Base-by-base conservation (phyloP, 2,113 vertebrate genomes). In the Apeltes quadracus region DNA sequence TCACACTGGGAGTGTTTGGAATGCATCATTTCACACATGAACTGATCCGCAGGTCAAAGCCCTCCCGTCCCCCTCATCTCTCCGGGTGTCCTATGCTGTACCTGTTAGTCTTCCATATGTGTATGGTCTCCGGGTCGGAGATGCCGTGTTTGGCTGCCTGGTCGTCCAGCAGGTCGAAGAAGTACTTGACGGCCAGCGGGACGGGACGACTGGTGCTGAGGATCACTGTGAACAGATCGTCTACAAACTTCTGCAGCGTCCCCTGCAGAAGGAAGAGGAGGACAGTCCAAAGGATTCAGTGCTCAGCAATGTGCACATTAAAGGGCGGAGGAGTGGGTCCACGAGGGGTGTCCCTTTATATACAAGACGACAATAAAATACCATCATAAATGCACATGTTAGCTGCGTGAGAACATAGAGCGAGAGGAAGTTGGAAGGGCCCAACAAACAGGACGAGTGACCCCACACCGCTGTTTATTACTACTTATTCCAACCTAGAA, bases 71-170 rank as follows among this genome's bases (percentile, higher is more conserved):
- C 15, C 16, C 5, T 50, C 43, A 36, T 23, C 20, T 23, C 27
- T 22, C 6, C 27, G 14, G 5, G 41, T 50, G 51, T 5, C 6
- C 12, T n/a, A 1, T 7, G 38, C 8, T 8, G 6, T 71, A 99
- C 98, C 98, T 98, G 93, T 99, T 99, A 76, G 97, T 99, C 91
- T 99, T 99, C 98, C 98, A 99, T 72, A 99, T 99, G 66, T 99
- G 98, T 77, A 99, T 96, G 0, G 98, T 98, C 86, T 99, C 98
- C 0, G 95, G 92, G 92, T 99, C 98, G 0, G 92, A 76, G 7
- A 99, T 98, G 64, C 95, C 94, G 0, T 99, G 95, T 61, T 96
- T 94, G 27, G 87, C 73, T 0, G 98, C 98, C 84, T 98, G 97
- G 77, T 98, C 97, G 23, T 99, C 98, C 80, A 99, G 87, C 67